Conservation (phyloP, 2,797 vertebrate genomes). For the Catamblyrhynchus diadema region DNA sequence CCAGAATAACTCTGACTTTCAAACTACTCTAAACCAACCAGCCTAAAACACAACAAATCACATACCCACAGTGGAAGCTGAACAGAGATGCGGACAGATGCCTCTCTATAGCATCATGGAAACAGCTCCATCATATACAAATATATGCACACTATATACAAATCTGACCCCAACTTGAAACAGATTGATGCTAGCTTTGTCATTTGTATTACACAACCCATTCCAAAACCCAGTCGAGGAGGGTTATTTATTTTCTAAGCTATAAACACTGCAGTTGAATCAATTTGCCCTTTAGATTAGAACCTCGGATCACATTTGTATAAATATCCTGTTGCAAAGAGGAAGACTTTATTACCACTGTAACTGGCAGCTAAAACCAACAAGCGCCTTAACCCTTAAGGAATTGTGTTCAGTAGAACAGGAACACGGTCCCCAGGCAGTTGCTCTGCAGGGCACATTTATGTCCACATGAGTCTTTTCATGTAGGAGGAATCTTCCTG, state of each 20-base stretch:
- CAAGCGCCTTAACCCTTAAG: constrained; percentile 19
- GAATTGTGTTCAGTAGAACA: neutral
- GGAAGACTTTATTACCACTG: constrained; percentile 42
- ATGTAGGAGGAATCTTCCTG: neutral
- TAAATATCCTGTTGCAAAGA: constrained; percentile 65
- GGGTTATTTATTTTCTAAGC: constrained; percentile 58
- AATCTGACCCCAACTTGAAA: constrained; percentile 44
- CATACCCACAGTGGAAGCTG: neutral
- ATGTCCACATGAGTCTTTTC: neutral
- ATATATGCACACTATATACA: constrained; percentile 51
- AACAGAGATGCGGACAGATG: neutral
- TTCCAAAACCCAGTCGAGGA: constrained; percentile 25
- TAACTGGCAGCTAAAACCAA: constrained; percentile 33
- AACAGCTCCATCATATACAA: constrained; percentile 38
- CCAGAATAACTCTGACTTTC: constrained; percentile 4
- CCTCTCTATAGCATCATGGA: constrained; percentile 49
- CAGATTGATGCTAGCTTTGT: constrained; percentile 55
- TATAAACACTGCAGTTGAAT: constrained; percentile 62
- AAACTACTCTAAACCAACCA: neutral
- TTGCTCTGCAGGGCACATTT: neutral
- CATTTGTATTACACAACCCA: constrained; percentile 51
- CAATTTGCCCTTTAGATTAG: constrained; percentile 65
- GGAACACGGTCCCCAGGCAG: neutral
- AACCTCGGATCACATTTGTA: constrained; percentile 32
- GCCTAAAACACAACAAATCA: neutral